Evolutionary conservation across 92 coral and sea anemone genomes (phyloP).

Genomic region (Zoanthus solanderi): DNA sequence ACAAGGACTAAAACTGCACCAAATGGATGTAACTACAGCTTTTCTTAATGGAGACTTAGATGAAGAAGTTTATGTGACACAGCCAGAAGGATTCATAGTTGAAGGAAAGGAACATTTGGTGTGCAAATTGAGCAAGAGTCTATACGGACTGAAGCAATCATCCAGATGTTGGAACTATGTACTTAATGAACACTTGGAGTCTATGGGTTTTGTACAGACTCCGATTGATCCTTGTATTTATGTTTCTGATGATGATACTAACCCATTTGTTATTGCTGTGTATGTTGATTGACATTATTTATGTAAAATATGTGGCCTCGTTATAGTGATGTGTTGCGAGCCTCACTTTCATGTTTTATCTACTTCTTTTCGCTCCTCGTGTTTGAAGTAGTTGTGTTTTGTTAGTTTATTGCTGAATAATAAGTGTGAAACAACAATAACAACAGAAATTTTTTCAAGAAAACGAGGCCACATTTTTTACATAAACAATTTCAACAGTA

Average conservation of each 20-base stretch:
- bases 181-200: conserved; percentile 45
- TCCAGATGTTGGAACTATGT: conserved; percentile 70
- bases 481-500: too few relatives aligned
- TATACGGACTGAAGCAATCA: conserved; percentile 76
- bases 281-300: conserved; percentile 56
- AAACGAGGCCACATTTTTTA: too few relatives aligned
- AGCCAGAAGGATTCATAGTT: conserved; percentile 71
- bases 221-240: conserved; percentile 60
- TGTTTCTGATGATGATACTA: conserved; percentile 37
- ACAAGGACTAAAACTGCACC: conserved; percentile 72
- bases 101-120: conserved; percentile 62
- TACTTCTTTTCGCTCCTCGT: too few relatives aligned
- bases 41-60: conserved; percentile 67
- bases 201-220: conserved; percentile 54
- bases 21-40: conserved; percentile 77
- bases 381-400: too few relatives aligned
- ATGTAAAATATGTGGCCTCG: too few relatives aligned
- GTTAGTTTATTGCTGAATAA: too few relatives aligned
- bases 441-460: too few relatives aligned
- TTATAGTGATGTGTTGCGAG: too few relatives aligned
- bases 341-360: too few relatives aligned
- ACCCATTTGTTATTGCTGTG: conserved; percentile 54
- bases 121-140: conserved; percentile 70
- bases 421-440: too few relatives aligned
- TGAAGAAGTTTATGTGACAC: conserved; percentile 66